A percentile compares a stretch with the other conserved stretches of the same genome.
Evolutionary conservation across 1,140 invertebrate genomes (phyloP).

Genomic region (Charaxes varanes): DNA sequence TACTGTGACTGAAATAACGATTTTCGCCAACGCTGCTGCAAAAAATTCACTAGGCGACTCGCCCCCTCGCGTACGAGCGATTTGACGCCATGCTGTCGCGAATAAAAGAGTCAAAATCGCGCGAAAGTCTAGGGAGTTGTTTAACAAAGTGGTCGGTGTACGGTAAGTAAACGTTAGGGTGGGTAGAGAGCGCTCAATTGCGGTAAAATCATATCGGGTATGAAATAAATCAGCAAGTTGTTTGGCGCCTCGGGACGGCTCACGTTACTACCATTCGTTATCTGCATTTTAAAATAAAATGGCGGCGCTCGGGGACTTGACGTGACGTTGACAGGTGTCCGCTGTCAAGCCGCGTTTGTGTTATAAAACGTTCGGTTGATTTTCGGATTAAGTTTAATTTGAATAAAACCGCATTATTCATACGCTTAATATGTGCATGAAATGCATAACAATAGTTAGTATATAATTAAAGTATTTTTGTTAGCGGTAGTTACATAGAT

Average conservation of each 20-base stretch:
- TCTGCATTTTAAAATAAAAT: constrained; percentile 66
- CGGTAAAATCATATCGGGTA: constrained; percentile 60
- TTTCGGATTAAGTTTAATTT: constrained; percentile 16
- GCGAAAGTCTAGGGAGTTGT: constrained; percentile 12
- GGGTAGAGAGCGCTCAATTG: constrained; percentile 42
- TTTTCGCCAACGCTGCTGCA: constrained; percentile 15
- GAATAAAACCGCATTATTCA: too few species aligned
- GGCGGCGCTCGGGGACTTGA: constrained; percentile 45
- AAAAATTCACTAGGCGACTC: constrained; percentile 3
- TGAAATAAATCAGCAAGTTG: constrained; percentile 62
- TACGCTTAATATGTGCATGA: too few species aligned
- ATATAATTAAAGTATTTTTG: too few species aligned
- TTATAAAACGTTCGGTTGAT: constrained; percentile 26
- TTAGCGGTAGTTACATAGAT: too few species aligned
- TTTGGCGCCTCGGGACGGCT: constrained; percentile 42
- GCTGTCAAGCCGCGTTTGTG: constrained; percentile 41
- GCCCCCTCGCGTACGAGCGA: not conserved
- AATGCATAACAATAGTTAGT: too few species aligned
- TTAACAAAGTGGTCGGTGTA: constrained; percentile 21
- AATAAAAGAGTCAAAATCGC: constrained; percentile 25
- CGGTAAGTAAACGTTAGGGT: constrained; percentile 26
- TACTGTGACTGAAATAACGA: constrained; percentile 22
- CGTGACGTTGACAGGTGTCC: constrained; percentile 58
- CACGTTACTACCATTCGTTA: constrained; percentile 62
- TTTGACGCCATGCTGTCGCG: not conserved